Evolutionary conservation across 2,797 vertebrate species (phyloP), one percentile per base, ranked within the genome.

Genomic region (Mareca strepera): DNA sequence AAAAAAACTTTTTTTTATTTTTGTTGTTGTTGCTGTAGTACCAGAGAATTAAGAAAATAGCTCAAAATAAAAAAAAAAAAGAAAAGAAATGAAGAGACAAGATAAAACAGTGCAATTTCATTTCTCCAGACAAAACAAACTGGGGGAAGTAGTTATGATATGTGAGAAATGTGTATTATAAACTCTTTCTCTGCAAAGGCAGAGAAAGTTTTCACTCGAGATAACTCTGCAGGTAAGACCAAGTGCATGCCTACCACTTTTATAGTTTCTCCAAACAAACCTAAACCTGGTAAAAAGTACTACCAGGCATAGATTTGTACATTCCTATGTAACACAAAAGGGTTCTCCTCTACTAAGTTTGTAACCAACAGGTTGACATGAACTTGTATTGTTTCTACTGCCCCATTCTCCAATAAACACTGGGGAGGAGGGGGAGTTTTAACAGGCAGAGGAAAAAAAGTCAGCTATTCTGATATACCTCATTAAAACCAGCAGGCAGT

Each of bases 401-500:
- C 25, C 29, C 17, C 14, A 1, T 56, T 70, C n/a, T 35, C 35
- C 52, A 50, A 17, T 0, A 10, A 8, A 26, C 23, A 69, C 12
- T 46, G 66, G 7, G 25, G 26, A 81, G 18, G 16, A 59, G 7
- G 6, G 5, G 8, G 8, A 73, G 33, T 52, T 41, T 41, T 16
- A 86, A 37, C 2, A 52, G 12, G 35, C 0, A 0, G 29, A 82
- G 5, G 21, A 20, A 82, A 59, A 2, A 3, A 17, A 7, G 52
- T 1, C 1, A 25, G 25, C n/a, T 66, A 23, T 6, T 80, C 29
- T 26, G 7, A 5, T 43, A 2, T 14, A 25, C 9, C 60, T 66
- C 39, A 56, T 10, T 41, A 43, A 74, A 80, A 90, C 13, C 58
- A 44, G 74, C 6, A 17, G 17, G 29, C 69, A 82, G 18, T 17